Evolutionary conservation across 2,797 vertebrate species (phyloP).

Genomic region (Pampus argenteus): DNA sequence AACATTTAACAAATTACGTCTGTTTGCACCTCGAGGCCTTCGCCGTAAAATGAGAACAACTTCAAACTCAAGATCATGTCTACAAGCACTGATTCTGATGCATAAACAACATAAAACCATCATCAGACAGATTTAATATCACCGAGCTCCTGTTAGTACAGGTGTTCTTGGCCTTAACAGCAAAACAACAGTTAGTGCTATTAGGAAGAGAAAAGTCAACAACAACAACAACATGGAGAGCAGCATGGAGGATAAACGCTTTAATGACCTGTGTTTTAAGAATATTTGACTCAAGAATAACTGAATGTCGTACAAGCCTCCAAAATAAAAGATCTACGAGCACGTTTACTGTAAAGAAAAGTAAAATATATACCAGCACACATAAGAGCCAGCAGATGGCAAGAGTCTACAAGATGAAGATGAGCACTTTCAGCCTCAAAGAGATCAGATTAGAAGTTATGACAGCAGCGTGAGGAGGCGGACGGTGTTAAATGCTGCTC

Average conservation of each 20-base stretch:
- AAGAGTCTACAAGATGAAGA: not conserved
- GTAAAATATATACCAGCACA: not conserved
- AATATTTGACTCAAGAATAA: not conserved
- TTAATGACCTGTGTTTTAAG: too few relatives aligned
- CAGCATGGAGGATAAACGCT: not conserved
- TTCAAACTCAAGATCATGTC: too few relatives aligned
- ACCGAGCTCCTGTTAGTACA: constrained; percentile 16
- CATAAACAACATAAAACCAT: too few relatives aligned
- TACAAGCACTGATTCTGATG: too few relatives aligned
- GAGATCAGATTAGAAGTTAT: not conserved
- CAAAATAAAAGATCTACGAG: too few relatives aligned
- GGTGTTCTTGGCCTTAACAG: not conserved
- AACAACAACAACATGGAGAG: not conserved
- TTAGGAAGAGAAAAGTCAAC: not conserved
- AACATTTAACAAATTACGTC: not conserved
- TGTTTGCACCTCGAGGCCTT: not conserved
- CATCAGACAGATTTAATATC: constrained; percentile 25
- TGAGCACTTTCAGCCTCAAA: too few relatives aligned
- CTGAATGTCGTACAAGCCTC: not conserved
- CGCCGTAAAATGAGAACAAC: not conserved
- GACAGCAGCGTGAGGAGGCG: constrained; percentile 12
- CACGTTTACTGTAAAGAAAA: not conserved
- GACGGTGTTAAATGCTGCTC: not conserved
- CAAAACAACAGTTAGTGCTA: not conserved
- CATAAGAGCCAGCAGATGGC: not conserved